A percentile compares a stretch with the other conserved stretches of the same genome.
These are phyloP conservation scores for Chrysopilus asiliformis DNA, from an alignment of 2,888 invertebrate genomes.

Conservation along the genomic window DNA sequence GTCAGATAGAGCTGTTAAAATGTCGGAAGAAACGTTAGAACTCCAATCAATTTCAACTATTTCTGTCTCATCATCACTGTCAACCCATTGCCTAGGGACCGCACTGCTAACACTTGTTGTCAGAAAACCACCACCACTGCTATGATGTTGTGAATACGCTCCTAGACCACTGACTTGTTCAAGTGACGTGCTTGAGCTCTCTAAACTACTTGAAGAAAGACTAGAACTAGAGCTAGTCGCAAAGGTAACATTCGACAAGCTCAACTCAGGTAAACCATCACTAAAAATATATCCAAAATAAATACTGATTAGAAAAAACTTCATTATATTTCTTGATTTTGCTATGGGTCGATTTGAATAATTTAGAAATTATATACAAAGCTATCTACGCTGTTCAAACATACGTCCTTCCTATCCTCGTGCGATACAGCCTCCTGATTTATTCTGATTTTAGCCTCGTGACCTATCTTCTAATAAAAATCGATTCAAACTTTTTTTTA, in stretches of 20 bases:
- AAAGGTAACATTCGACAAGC: constrained; percentile 41
- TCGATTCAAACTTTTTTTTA: too few species aligned
- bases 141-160: too few species aligned
- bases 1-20: constrained; percentile 56
- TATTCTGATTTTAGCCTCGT: too few species aligned
- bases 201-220: constrained; percentile 45
- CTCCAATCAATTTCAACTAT: constrained; percentile 71
- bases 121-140: constrained; percentile 17
- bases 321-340: too few species aligned
- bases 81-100: constrained; percentile 27
- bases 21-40: constrained; percentile 59
- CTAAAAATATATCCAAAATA: too few species aligned
- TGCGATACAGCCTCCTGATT: too few species aligned
- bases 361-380: too few species aligned
- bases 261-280: constrained; percentile 50
- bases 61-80: constrained; percentile 33
- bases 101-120: constrained; percentile 16
- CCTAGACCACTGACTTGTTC: constrained; percentile 44
- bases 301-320: too few species aligned
- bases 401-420: too few species aligned
- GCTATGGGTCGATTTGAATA: too few species aligned
- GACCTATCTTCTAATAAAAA: too few species aligned
- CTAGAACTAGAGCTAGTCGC: constrained; percentile 61
- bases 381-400: too few species aligned
- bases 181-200: constrained; percentile 60